A percentile compares a stretch with the other conserved stretches of the same genome.
phyloP scores from a whole-genome alignment of 2,797 vertebrate genomes.

The Hylomyscus alleni region DNA sequence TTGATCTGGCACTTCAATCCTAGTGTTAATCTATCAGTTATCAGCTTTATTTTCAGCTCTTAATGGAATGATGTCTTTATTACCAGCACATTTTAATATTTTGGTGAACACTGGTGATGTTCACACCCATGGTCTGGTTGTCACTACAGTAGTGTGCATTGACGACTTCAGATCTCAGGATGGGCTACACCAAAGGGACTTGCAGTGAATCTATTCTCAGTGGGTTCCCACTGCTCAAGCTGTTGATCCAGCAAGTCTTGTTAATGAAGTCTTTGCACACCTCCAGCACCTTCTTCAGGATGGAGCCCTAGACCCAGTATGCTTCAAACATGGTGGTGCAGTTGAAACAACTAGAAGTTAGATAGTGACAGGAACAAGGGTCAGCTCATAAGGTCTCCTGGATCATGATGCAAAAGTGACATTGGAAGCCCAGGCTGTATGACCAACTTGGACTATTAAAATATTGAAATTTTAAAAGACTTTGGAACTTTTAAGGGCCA shows the following conservation, averaged over 20 bases:
- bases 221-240: conserved; percentile 96
- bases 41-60: conserved; percentile 97
- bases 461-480: neutral
- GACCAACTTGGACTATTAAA: neutral
- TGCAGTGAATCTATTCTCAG: conserved; percentile 99
- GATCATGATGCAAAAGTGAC: neutral
- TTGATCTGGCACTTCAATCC: conserved; percentile 97
- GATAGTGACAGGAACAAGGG: neutral
- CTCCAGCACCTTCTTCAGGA: neutral
- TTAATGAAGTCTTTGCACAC: conserved; percentile 91
- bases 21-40: conserved; percentile 94
- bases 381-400: neutral
- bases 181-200: conserved; percentile 97
- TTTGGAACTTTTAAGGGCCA: neutral
- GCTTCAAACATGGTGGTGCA: neutral
- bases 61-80: conserved; percentile 97
- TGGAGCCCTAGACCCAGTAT: neutral
- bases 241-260: conserved; percentile 98
- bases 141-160: conserved; percentile 80
- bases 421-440: neutral
- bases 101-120: conserved; percentile 91
- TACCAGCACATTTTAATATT: conserved; percentile 97
- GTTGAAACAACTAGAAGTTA: neutral
- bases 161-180: conserved; percentile 96
- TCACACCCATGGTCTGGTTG: conserved; percentile 92